These are phyloP conservation scores for Furnarius figulus DNA, from an alignment of 2,113 vertebrate species.

Conservation along the genomic window DNA sequence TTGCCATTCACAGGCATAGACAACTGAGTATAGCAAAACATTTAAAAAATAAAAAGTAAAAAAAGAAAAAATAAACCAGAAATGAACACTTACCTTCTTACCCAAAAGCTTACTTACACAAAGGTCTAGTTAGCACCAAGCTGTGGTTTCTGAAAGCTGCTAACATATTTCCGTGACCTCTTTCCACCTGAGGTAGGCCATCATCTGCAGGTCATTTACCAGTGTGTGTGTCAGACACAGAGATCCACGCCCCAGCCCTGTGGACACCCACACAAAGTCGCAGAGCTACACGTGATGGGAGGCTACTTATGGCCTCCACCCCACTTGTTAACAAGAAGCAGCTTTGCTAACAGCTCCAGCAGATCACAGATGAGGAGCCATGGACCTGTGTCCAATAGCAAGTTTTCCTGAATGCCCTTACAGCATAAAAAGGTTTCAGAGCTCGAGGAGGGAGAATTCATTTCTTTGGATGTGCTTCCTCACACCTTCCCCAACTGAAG, in stretches of 20 bases:
- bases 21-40: neutral
- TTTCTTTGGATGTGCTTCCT: neutral
- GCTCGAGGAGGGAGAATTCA: neutral
- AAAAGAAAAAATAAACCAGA: neutral
- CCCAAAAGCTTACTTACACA: neutral
- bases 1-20: neutral
- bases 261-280: too few relatives aligned
- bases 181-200: neutral
- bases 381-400: fast-evolving
- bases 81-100: neutral
- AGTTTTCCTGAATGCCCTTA: neutral
- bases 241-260: neutral
- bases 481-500: neutral
- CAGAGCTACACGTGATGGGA: neutral
- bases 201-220: neutral
- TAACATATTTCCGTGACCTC: neutral
- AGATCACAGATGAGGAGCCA: neutral
- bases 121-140: neutral
- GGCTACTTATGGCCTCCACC: neutral
- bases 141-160: neutral
- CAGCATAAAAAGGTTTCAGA: neutral
- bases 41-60: fast-evolving
- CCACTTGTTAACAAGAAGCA: neutral
- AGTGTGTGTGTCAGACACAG: fast-evolving
- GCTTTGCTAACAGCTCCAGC: neutral